These are phyloP conservation scores for Dinocampus coccinellae DNA, from an alignment of 2,888 invertebrate species.

Conservation along the genomic window DNA sequence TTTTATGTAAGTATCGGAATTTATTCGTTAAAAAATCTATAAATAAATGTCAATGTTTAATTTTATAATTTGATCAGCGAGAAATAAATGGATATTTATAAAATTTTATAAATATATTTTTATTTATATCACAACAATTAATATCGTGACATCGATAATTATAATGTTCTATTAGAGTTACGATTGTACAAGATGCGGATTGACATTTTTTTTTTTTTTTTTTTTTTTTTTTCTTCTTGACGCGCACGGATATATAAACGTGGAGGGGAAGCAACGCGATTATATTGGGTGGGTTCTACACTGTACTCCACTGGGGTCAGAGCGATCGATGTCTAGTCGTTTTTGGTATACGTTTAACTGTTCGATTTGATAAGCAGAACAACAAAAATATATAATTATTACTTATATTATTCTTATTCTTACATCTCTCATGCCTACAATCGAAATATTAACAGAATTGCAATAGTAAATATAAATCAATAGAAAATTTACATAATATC, in stretches of 20 bases:
- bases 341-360: constrained; percentile 13
- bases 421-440: too few species aligned
- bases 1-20: too few species aligned
- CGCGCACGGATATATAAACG: not conserved
- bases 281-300: constrained; percentile 24
- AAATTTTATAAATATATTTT: too few species aligned
- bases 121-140: not conserved
- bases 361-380: constrained; percentile 13
- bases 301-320: constrained; percentile 15
- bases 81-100: not conserved
- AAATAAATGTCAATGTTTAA: not conserved
- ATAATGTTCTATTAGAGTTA: not conserved
- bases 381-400: not conserved
- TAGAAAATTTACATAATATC: too few species aligned
- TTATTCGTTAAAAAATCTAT: not conserved
- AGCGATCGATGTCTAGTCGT: constrained; percentile 16
- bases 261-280: constrained; percentile 3
- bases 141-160: not conserved
- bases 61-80: not conserved
- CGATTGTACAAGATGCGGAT: not conserved
- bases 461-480: too few species aligned
- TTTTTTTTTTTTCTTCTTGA: not conserved
- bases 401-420: not conserved
- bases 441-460: too few species aligned
- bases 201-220: not conserved